Conservation (phyloP, 2,797 vertebrate genomes). For the Cynodonichthys magdalenae region DNA sequence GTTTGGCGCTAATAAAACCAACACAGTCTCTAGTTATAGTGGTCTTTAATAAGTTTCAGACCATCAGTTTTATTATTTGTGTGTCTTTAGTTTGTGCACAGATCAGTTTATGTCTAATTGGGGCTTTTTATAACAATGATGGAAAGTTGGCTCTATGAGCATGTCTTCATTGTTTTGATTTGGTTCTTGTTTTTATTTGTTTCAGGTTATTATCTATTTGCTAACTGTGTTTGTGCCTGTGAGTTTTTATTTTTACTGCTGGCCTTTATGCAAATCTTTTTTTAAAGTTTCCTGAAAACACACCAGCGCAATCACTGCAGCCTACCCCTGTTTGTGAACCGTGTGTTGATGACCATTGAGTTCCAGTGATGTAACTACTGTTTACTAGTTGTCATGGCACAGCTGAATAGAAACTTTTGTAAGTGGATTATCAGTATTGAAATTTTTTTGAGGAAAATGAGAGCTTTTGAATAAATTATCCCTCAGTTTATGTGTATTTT, state of each 20-base stretch:
- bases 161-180: slow-evolving; percentile 36
- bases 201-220: slow-evolving; percentile 6
- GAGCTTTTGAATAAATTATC: too few species aligned
- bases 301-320: too few species aligned
- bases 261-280: too few species aligned
- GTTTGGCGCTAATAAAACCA: slow-evolving; percentile 14
- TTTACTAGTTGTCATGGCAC: slow-evolving; percentile 60
- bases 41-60: background rate
- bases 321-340: slow-evolving; percentile 6
- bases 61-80: slow-evolving; percentile 9
- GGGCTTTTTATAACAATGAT: slow-evolving; percentile 32
- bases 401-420: slow-evolving; percentile 56
- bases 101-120: slow-evolving; percentile 6
- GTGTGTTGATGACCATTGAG: slow-evolving; percentile 44
- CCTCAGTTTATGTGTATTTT: too few species aligned
- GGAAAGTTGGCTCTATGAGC: slow-evolving; percentile 7
- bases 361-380: slow-evolving; percentile 48
- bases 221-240: too few species aligned
- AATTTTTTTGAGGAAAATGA: background rate
- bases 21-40: slow-evolving; percentile 1
- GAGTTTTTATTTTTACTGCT: too few species aligned
- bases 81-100: slow-evolving; percentile 7
- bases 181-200: slow-evolving; percentile 2
- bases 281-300: too few species aligned
- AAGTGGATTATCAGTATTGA: slow-evolving; percentile 52